Evolutionary conservation across 35 echinoderm and acorn worm genomes (phyloP).

Genomic region (Diadema setosum): DNA sequence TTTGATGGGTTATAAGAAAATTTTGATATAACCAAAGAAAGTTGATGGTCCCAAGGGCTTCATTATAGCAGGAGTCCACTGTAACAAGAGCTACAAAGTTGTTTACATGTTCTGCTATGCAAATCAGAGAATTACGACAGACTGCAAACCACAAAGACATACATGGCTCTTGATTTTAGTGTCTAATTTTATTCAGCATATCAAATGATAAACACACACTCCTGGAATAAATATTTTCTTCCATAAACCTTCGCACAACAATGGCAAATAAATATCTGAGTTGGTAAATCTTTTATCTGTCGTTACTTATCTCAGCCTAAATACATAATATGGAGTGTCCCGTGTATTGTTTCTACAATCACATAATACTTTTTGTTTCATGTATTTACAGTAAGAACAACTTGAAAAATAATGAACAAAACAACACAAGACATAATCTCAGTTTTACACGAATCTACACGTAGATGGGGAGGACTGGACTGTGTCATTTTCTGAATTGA

Average conservation of each 20-base stretch:
- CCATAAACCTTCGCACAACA: conserved; percentile 23
- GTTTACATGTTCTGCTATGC: too few species aligned
- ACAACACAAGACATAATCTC: too few species aligned
- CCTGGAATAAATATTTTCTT: conserved; percentile 27
- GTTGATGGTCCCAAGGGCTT: too few species aligned
- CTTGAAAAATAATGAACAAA: too few species aligned
- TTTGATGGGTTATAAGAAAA: too few species aligned
- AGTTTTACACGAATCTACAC: too few species aligned
- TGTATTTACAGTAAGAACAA: not conserved
- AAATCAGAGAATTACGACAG: too few species aligned
- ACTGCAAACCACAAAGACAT: not conserved
- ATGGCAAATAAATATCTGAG: conserved; percentile 30
- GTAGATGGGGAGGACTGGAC: too few species aligned
- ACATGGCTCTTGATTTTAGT: not conserved
- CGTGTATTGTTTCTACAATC: not conserved
- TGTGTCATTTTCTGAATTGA: too few species aligned
- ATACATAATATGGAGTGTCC: not conserved
- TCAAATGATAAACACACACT: conserved; percentile 35
- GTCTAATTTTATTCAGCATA: conserved; percentile 30
- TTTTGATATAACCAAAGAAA: too few species aligned
- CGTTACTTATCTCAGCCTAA: not conserved
- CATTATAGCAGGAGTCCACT: too few species aligned
- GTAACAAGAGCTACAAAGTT: too few species aligned
- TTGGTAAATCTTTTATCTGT: not conserved
- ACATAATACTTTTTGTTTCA: not conserved